These are phyloP conservation scores for Ophion ellenae DNA, from an alignment of 2,888 invertebrate genomes.

Conservation along the genomic window DNA sequence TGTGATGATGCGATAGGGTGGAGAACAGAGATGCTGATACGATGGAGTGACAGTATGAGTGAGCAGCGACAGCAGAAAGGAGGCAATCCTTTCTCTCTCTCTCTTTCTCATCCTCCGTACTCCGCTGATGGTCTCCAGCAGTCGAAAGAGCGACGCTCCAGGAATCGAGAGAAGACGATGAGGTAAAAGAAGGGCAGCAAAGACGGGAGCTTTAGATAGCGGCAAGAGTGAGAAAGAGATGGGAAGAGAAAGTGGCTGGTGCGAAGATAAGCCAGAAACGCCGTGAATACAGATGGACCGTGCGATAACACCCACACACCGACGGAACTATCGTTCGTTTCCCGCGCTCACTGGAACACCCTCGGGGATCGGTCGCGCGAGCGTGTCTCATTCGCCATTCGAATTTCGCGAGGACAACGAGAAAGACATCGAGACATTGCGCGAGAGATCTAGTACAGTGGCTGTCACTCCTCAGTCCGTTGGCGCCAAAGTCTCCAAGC, in stretches of 20 bases:
- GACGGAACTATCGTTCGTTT: constrained; percentile 72
- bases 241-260: constrained; percentile 66
- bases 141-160: constrained; percentile 24
- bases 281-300: constrained; percentile 82
- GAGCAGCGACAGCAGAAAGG: constrained; percentile 67
- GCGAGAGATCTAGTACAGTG: constrained; percentile 38
- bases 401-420: constrained; percentile 24
- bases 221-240: constrained; percentile 66
- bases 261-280: constrained; percentile 77
- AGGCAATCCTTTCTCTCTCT: constrained; percentile 56
- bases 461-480: constrained; percentile 57
- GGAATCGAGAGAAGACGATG: constrained; percentile 45
- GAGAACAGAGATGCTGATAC: constrained; percentile 79
- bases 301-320: constrained; percentile 72
- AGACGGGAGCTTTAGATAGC: constrained; percentile 51
- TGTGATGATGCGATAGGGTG: constrained; percentile 76
- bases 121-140: constrained; percentile 3
- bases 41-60: constrained; percentile 78
- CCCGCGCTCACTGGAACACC: constrained; percentile 63
- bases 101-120: not conserved
- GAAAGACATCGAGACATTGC: constrained; percentile 39
- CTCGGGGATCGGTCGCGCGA: constrained; percentile 70
- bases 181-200: constrained; percentile 34
- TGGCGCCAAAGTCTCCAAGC: constrained; percentile 5
- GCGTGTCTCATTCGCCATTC: constrained; percentile 65